Base-by-base conservation (phyloP, 2,888 invertebrate species). In the Netelia virgata region DNA sequence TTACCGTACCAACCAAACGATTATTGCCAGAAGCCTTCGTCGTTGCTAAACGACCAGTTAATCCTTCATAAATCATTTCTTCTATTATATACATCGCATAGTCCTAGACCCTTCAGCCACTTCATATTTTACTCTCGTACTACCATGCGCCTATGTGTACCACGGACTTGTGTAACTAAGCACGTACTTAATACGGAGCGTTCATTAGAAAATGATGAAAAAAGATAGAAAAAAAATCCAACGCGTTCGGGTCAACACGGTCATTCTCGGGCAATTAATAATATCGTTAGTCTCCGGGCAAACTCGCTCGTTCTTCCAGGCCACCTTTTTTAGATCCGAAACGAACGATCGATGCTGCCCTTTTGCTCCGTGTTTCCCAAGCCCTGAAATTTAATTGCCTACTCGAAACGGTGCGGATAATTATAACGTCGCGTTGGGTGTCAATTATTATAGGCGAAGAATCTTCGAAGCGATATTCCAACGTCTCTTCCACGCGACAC, bases 21-120 rank as follows among this genome's bases (percentile, higher is more conserved):
- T 80, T 59, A 80, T 80, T 75, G 72, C 41, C 66, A 3, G n/a
- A 23, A 75, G 70, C 50, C 43, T 66, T n/a, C 47, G 76, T 50
- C 76, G 76, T 72, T 20, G 68, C 84, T 63, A 61, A 83, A 68
- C 72, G 75, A 72, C 41, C 66, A 68, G 80, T 84, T 80, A 77
- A 80, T 76, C 73, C 68, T 68, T 72, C 76, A 84, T 84, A 84
- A 84, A 80, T 84, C 80, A 84, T 80, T 80, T 72, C 75, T 75
- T 79, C 74, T 61, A 53, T 75, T 61, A 61, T 14, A 53, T n/a
- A 83, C 36, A 36, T 64, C 80, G 80, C 0, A 47, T 50, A 74
- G 66, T 66, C 59, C 64, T 66, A 72, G 80, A 80, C 66, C 64
- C 83, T 79, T 83, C 75, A 72, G 59, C 70, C 18, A 47, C 69